Evolutionary conservation across 2,113 vertebrate species (phyloP).

Genomic region (Oreotrochilus melanogaster): DNA sequence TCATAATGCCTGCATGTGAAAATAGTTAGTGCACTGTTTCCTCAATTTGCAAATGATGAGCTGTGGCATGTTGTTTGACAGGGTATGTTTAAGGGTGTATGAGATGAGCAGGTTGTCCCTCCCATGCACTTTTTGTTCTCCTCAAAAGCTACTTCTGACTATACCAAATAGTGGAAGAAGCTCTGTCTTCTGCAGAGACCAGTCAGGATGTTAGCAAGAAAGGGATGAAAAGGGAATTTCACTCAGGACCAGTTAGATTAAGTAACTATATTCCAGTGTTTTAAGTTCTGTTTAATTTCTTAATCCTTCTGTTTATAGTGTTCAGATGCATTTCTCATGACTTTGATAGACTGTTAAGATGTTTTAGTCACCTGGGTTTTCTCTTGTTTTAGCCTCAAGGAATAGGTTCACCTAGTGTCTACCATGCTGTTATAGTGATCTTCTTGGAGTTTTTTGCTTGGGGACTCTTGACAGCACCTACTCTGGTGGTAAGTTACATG

Average conservation of each 20-base stretch:
- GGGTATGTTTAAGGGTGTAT: not conserved
- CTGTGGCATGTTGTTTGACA: not conserved
- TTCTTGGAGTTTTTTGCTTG: constrained; percentile 93
- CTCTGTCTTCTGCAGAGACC: not conserved
- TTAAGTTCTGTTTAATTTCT: not conserved
- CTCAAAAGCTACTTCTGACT: not conserved
- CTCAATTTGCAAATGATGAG: not conserved
- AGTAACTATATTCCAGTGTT: not conserved
- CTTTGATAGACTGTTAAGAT: not conserved
- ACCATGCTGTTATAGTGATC: constrained; percentile 91
- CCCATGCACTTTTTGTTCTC: not conserved
- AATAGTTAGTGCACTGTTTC: not conserved
- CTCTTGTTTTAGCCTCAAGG: constrained; percentile 84
- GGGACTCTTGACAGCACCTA: constrained; percentile 89
- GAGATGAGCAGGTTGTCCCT: not conserved
- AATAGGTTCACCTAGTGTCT: constrained; percentile 91
- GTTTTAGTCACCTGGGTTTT: not conserved
- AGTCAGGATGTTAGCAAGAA: not conserved
- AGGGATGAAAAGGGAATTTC: not conserved
- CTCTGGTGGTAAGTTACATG: constrained; percentile 83
- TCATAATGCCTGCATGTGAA: not conserved
- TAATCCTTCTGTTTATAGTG: not conserved
- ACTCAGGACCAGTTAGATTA: not conserved
- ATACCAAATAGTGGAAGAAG: not conserved
- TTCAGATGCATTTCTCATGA: not conserved